Conservation (phyloP, 2,797 vertebrate genomes). For the Clarias laeviceps region DNA sequence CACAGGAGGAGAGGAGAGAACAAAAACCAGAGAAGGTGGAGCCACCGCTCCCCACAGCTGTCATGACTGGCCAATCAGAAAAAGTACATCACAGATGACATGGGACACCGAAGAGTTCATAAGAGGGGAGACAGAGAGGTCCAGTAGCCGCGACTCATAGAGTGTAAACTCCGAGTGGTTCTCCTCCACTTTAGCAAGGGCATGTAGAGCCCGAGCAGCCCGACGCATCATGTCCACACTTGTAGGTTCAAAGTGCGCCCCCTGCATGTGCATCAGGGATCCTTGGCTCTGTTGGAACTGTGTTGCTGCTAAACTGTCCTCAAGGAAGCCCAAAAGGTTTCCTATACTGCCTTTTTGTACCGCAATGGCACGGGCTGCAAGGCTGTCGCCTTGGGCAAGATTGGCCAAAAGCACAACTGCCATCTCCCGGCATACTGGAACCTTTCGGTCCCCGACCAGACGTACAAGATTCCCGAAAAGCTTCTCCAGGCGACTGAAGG, state of each 20-base stretch:
- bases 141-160: conserved; percentile 96
- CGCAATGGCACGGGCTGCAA: conserved; percentile 91
- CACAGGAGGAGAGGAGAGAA: conserved; percentile 52
- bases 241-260: conserved; percentile 95
- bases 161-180: conserved; percentile 99
- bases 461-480: conserved; percentile 95
- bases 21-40: conserved; percentile 74
- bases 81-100: conserved; percentile 99
- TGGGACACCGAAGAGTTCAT: conserved; percentile 99
- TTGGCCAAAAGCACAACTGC: conserved; percentile 97
- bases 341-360: conserved; percentile 97
- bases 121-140: conserved; percentile 97
- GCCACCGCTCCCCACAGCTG: conserved; percentile 93
- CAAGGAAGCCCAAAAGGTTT: conserved; percentile 95
- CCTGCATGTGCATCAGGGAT: conserved; percentile 93
- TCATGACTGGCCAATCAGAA: conserved; percentile 99
- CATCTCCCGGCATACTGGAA: conserved; percentile 98
- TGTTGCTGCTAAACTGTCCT: conserved; percentile 97
- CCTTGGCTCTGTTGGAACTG: conserved; percentile 98
- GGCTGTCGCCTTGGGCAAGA: conserved; percentile 93
- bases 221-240: conserved; percentile 99
- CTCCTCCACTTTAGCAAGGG: conserved; percentile 98
- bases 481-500: conserved; percentile 94
- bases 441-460: conserved; percentile 95
- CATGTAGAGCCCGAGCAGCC: conserved; percentile 94